Conservation (phyloP, 1,140 invertebrate species). For the Solenopsis fugax region DNA sequence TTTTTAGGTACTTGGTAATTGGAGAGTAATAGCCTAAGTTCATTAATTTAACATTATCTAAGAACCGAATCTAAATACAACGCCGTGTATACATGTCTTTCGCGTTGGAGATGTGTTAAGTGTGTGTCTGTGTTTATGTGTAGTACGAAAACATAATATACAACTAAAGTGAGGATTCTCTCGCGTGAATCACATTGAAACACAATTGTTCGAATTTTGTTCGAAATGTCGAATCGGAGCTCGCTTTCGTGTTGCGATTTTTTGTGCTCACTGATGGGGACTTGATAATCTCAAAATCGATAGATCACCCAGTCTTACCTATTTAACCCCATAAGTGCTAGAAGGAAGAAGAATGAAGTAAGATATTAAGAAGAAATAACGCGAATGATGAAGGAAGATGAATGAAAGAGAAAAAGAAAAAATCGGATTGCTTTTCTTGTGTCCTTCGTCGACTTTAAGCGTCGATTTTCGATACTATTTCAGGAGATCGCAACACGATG, state of each 20-base stretch:
- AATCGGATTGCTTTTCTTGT: not conserved
- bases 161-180: slow-evolving; percentile 38
- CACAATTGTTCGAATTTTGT: slow-evolving; percentile 66
- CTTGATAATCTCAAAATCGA: not conserved
- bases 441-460: not conserved
- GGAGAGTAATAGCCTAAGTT: slow-evolving; percentile 59
- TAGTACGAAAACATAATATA: slow-evolving; percentile 33
- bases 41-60: slow-evolving; percentile 68
- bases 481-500: slow-evolving; percentile 49
- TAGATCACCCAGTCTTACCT: slow-evolving; percentile 58
- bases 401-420: slow-evolving; percentile 15
- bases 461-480: not conserved
- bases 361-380: slow-evolving; percentile 28
- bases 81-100: slow-evolving; percentile 28
- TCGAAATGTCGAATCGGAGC: slow-evolving; percentile 50
- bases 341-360: not conserved
- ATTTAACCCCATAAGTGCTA: not conserved
- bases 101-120: not conserved
- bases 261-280: slow-evolving; percentile 27
- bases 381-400: slow-evolving; percentile 25
- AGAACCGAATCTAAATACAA: slow-evolving; percentile 59
- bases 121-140: slow-evolving; percentile 21
- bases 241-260: slow-evolving; percentile 47
- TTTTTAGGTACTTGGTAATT: slow-evolving; percentile 72
- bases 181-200: slow-evolving; percentile 29